These are phyloP conservation scores for Melinaea menophilus DNA, from an alignment of 2,888 invertebrate species.

Conservation along the genomic window DNA sequence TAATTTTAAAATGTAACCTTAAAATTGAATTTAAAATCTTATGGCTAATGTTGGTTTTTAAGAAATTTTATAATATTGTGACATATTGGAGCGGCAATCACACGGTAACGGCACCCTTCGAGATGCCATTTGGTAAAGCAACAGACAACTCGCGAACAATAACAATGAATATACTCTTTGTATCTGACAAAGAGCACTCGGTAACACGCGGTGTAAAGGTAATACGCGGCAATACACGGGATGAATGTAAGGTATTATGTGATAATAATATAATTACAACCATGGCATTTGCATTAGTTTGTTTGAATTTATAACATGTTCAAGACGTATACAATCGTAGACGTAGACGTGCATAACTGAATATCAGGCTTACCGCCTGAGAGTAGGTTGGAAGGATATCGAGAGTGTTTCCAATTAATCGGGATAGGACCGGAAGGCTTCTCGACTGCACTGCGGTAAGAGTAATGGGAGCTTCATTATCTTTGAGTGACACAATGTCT, in stretches of 20 bases:
- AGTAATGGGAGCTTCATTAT: slow-evolving; percentile 46
- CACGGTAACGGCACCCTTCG: slow-evolving; percentile 13
- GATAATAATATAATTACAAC: slow-evolving; percentile 16
- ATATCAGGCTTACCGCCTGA: slow-evolving; percentile 48
- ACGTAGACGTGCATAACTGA: slow-evolving; percentile 52
- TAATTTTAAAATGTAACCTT: too few species aligned
- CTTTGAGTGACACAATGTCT: slow-evolving; percentile 39
- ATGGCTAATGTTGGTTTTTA: too few species aligned
- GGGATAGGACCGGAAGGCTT: slow-evolving; percentile 29
- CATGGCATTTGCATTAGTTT: slow-evolving; percentile 55
- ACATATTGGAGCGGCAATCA: too few species aligned
- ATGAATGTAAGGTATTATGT: slow-evolving; percentile 4
- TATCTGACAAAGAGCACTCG: not conserved
- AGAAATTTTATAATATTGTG: too few species aligned
- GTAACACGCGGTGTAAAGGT: not conserved
- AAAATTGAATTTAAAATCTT: too few species aligned
- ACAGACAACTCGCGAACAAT: slow-evolving; percentile 10
- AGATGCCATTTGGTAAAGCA: slow-evolving; percentile 10
- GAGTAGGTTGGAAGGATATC: slow-evolving; percentile 42
- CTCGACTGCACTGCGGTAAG: slow-evolving; percentile 38
- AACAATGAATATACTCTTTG: not conserved
- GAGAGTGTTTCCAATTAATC: slow-evolving; percentile 52
- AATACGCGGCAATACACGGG: not conserved
- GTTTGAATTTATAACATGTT: slow-evolving; percentile 45
- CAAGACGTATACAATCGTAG: slow-evolving; percentile 42